phyloP scores from a whole-genome alignment of 2,888 invertebrate genomes.

The Diachrysia chrysitis region DNA sequence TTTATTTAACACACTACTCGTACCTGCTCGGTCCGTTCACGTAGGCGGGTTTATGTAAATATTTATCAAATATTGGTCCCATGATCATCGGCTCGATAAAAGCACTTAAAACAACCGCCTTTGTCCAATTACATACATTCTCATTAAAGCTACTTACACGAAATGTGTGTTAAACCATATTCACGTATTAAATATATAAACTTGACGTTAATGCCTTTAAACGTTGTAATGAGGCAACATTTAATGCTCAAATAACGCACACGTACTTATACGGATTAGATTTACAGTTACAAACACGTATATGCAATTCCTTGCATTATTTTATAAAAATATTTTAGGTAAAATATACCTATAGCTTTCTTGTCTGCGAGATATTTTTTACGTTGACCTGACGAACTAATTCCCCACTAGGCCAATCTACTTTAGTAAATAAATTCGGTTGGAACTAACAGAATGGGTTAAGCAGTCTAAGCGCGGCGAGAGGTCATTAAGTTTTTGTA shows the following conservation, averaged over 20 bases:
- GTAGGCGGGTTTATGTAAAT: slow-evolving; percentile 48
- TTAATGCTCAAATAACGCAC: background rate
- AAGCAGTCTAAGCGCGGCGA: slow-evolving; percentile 67
- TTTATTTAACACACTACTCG: slow-evolving; percentile 57
- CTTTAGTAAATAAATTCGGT: slow-evolving; percentile 51
- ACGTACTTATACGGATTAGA: background rate
- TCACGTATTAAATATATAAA: slow-evolving; percentile 32
- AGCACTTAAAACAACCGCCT: slow-evolving; percentile 32
- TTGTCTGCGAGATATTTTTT: slow-evolving; percentile 17
- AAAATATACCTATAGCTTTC: background rate
- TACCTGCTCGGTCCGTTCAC: slow-evolving; percentile 43
- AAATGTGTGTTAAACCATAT: slow-evolving; percentile 23
- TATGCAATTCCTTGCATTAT: background rate
- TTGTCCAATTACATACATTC: slow-evolving; percentile 17
- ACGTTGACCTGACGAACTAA: slow-evolving; percentile 28
- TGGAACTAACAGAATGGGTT: slow-evolving; percentile 64
- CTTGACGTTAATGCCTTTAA: slow-evolving; percentile 15
- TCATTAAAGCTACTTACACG: slow-evolving; percentile 34
- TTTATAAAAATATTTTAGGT: background rate
- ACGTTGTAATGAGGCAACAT: slow-evolving; percentile 16
- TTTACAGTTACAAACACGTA: background rate
- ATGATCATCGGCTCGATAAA: slow-evolving; percentile 40
- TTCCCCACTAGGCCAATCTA: slow-evolving; percentile 29
- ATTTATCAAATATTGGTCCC: slow-evolving; percentile 45
- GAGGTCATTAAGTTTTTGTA: slow-evolving; percentile 81